Evolutionary conservation across 2,797 vertebrate species (phyloP), one percentile per base, ranked within the genome.

Genomic region (Chaunax sp.): DNA sequence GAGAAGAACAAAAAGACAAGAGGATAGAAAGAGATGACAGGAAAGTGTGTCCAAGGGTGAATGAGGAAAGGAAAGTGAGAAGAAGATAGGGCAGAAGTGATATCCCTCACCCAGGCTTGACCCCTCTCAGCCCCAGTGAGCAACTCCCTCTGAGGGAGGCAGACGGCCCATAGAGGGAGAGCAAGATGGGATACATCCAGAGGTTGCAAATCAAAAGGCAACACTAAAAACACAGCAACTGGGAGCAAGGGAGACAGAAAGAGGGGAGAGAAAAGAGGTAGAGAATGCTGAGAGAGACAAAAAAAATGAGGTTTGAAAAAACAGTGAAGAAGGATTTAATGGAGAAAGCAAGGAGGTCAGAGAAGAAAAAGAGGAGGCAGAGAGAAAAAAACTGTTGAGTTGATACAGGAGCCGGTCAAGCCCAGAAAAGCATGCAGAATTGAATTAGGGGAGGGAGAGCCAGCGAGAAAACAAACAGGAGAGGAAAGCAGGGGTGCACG

Each of bases 51-150:
- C 40, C 45, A 79, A 60, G 30, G 53, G 69, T 38, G 65, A 75
- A 63, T 73, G 56, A 64, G 72, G 47, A 75, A 77, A 75, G 69
- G 60, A 52, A 40, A 43, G 66, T 77, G 60, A 75, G 76, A 82
- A 75, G 76, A 82, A 85, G 77, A 86, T 67, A 74, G 69, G 66
- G 68, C 85, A 67, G 91, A 87, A 80, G 87, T 91, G 90, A 93
- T 92, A 91, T 90, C 82, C 82, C 83, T 94, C 91, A 94, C 92
- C 92, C 90, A 80, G 86, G 82, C 78, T 25, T 93, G 91, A 94
- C 91, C 92, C 84, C 80, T 82, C 82, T 82, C 80, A 84, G 85
- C 85, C 81, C 76, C 72, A 79, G 76, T 66, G 71, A 89, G 77
- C 75, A 66, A 75, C 82, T 90, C 86, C 81, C 88, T 88, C 71